Base-by-base conservation (phyloP, 2,113 vertebrate genomes). In the Cyprinodon tularosa region DNA sequence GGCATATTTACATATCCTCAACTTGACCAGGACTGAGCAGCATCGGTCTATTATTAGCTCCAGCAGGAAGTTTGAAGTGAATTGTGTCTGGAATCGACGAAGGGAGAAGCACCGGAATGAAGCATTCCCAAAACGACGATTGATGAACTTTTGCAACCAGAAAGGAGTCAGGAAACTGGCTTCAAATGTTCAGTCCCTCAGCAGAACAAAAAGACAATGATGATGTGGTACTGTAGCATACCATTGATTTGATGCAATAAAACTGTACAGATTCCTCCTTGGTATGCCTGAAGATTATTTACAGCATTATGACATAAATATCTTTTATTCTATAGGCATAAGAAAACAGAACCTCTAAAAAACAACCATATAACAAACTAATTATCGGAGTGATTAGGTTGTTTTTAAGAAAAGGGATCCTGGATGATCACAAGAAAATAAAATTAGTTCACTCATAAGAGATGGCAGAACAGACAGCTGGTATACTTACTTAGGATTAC, bases 1-100 rank as follows among this genome's bases (percentile, higher is more conserved):
- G 76, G 67, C 68, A 80, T 86, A 90, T 94, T 92, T 92, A 91
- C 88, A 93, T 92, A 91, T 89, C 83, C 86, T 89, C 88, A 64
- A 83, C 84, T 88, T 75, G 65, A 86, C 84, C 68, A 85, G 84
- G 88, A 84, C 77, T 22, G 73, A 78, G 76, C 44, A 79, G 86
- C 74, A 84, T 61, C 40, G 39, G 81, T 81, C 86, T 91, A 93
- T 92, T 93, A 92, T 94, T 92, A 93, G 89, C 74, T 67, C 64
- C 77, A 72, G 59, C 62, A 83, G 75, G 85, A 85, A 77, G 73
- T 82, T 84, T 78, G 44, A 42, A 78, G 63, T 75, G 68, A 86
- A 86, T 82, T 77, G 77, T 86, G 60, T 69, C 85, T 67, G 72
- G 75, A 72, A 67, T 73, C 64, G 74, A 81, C 3, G 8, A 67